Evolutionary conservation across 1,140 invertebrate genomes (phyloP).

Genomic region (Trichonephila clavipes): DNA sequence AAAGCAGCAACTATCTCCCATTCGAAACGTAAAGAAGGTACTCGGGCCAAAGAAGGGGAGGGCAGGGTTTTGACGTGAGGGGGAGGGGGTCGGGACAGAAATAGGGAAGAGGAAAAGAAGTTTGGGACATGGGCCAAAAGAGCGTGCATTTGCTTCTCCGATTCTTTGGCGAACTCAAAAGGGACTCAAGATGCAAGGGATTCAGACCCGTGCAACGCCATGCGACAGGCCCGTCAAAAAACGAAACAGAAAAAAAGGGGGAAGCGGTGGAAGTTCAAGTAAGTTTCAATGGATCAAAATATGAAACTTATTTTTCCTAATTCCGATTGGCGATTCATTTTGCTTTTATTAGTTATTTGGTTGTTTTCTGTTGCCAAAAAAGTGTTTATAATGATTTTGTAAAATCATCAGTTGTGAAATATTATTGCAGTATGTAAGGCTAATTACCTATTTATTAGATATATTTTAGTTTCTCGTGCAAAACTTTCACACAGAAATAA

Average conservation of each 20-base stretch:
- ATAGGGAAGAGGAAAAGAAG: slow-evolving; percentile 50
- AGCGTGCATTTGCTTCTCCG: slow-evolving; percentile 43
- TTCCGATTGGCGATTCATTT: too few species aligned
- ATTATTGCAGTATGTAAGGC: too few species aligned
- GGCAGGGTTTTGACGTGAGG: too few species aligned
- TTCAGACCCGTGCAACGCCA: slow-evolving; percentile 72
- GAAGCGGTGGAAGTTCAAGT: slow-evolving; percentile 46
- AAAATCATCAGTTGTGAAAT: too few species aligned
- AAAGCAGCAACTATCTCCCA: slow-evolving; percentile 23
- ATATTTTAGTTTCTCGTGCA: too few species aligned
- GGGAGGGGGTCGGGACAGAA: slow-evolving; percentile 35
- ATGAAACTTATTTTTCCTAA: not conserved
- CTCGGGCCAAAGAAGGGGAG: not conserved
- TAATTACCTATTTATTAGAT: too few species aligned
- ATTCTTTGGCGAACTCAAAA: slow-evolving; percentile 45
- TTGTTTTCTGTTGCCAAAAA: too few species aligned
- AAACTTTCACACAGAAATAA: too few species aligned
- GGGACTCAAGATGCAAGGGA: slow-evolving; percentile 67
- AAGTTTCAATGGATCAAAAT: not conserved
- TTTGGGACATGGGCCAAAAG: slow-evolving; percentile 69
- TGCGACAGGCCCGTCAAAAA: slow-evolving; percentile 74
- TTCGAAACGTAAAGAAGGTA: slow-evolving; percentile 31
- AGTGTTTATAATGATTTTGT: too few species aligned
- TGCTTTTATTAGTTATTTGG: too few species aligned
- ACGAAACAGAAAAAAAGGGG: slow-evolving; percentile 57